Percentiles rank a stretch among this genome's conserved stretches.
Evolutionary conservation across 2,888 invertebrate genomes (phyloP).

Genomic region (Agrilus biguttatus): DNA sequence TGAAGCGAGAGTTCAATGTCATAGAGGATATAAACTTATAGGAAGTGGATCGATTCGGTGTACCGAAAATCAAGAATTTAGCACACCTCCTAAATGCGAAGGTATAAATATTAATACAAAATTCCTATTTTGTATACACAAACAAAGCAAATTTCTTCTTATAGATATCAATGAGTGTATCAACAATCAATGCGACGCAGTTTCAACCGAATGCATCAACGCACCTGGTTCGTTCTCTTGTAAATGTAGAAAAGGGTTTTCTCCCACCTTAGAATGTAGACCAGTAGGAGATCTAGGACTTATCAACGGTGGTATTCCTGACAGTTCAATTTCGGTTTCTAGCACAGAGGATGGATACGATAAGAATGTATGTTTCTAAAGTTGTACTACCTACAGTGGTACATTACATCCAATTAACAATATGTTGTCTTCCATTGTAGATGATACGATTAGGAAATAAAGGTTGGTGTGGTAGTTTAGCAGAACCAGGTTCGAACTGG

Average conservation of each 20-base stretch:
- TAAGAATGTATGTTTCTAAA: slow-evolving; percentile 48
- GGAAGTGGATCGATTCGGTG: slow-evolving; percentile 75
- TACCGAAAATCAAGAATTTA: slow-evolving; percentile 70
- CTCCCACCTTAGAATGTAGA: slow-evolving; percentile 75
- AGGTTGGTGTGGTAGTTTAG: slow-evolving; percentile 77
- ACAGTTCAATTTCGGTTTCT: slow-evolving; percentile 77
- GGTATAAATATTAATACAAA: slow-evolving; percentile 25
- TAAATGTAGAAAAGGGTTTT: slow-evolving; percentile 71
- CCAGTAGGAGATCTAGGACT: slow-evolving; percentile 81
- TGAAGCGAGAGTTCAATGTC: slow-evolving; percentile 83
- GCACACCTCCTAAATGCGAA: slow-evolving; percentile 75
- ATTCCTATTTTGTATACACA: background rate
- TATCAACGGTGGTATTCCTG: slow-evolving; percentile 78
- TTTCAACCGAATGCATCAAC: slow-evolving; percentile 83
- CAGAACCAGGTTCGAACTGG: slow-evolving; percentile 82
- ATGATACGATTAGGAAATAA: slow-evolving; percentile 72
- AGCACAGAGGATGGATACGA: slow-evolving; percentile 67
- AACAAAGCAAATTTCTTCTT: slow-evolving; percentile 7
- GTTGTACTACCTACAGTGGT: too few relatives aligned
- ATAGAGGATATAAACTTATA: slow-evolving; percentile 74
- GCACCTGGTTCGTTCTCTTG: slow-evolving; percentile 80
- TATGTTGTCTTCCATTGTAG: slow-evolving; percentile 29
- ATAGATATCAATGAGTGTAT: slow-evolving; percentile 79
- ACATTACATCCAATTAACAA: background rate
- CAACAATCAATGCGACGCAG: slow-evolving; percentile 77